Base-by-base conservation (phyloP, 1,140 invertebrate species). In the Luehdorfia chinensis region DNA sequence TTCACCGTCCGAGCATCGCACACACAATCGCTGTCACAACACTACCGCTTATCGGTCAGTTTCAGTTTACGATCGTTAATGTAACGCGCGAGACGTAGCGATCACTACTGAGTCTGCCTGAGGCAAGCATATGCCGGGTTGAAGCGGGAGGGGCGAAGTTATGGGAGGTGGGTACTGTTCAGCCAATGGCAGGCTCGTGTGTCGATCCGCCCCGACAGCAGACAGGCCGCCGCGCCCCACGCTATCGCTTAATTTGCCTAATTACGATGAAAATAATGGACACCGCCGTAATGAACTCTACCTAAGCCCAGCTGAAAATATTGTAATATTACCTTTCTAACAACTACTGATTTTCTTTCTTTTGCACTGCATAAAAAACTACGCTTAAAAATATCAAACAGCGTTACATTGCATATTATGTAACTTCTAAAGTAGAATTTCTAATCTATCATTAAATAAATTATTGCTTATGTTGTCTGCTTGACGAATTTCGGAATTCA, bases 261-360 rank as follows among this genome's bases (percentile, higher is more conserved):
- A 85, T 85, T 85, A 83, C 65, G 69, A 77, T 68, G 67, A 79
- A 81, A 83, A 83, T 85, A 83, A 84, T 83, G 73, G 76, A 80
- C 67, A 73, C 66, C 44, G 55, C 53, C 49, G 55, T 76, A 74
- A 75, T 78, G 69, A 70, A 73, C 61, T 65, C 59, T 43, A 43
- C 50, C 54, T 71, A 9, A 36, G 15, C 33, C 33, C 16, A 15
- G 14, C 33, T 36, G 33, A 36, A 36, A 36, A 36, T 36, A 36
- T 36, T 32, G 13, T 32, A 32, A 32, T n/a, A n/a, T n/a, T n/a
- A n/a, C n/a, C n/a, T n/a, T n/a, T n/a, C n/a, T n/a, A n/a, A n/a
- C n/a, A n/a, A n/a, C n/a, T n/a, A n/a, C n/a, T n/a, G n/a, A n/a
- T n/a, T n/a, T n/a, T n/a, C n/a, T n/a, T n/a, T n/a, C n/a, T n/a